These are phyloP conservation scores for Stenolophus ochropezus DNA, from an alignment of 2,888 invertebrate genomes.

Conservation along the genomic window DNA sequence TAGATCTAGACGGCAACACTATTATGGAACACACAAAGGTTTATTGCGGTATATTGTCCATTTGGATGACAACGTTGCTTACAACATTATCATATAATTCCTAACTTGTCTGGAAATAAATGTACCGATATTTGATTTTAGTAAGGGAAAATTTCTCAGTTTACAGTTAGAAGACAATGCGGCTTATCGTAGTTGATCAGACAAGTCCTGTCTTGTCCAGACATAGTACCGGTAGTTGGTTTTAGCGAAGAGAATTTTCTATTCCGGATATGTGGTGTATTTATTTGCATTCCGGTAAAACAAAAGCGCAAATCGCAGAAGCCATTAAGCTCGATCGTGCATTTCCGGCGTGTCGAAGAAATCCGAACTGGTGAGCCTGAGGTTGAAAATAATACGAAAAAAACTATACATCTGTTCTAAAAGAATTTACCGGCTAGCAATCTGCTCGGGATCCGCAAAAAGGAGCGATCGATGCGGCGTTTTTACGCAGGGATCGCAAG, in stretches of 20 bases:
- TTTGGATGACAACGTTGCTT: too few species aligned
- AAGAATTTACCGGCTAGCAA: conserved; percentile 52
- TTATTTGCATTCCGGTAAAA: not conserved
- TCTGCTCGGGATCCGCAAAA: conserved; percentile 40
- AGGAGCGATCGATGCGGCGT: conserved; percentile 47
- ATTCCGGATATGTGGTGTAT: not conserved
- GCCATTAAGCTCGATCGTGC: not conserved
- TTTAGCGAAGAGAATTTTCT: not conserved
- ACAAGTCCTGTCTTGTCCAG: too few species aligned
- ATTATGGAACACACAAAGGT: too few species aligned
- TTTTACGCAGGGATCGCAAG: conserved; percentile 22
- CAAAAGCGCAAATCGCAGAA: not conserved
- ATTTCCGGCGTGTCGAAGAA: conserved; percentile 3
- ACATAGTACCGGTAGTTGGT: too few species aligned
- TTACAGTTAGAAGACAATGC: too few species aligned
- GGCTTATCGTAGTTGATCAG: too few species aligned
- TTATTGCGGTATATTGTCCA: too few species aligned
- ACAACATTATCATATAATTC: too few species aligned
- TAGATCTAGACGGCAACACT: too few species aligned
- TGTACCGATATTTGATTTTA: too few species aligned
- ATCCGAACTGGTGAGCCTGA: conserved; percentile 72
- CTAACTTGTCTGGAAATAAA: too few species aligned
- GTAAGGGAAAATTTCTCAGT: too few species aligned
- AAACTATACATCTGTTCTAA: conserved; percentile 56
- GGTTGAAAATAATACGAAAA: conserved; percentile 64